Conservation (phyloP, 2,888 invertebrate genomes). For the Agrochola lota region DNA sequence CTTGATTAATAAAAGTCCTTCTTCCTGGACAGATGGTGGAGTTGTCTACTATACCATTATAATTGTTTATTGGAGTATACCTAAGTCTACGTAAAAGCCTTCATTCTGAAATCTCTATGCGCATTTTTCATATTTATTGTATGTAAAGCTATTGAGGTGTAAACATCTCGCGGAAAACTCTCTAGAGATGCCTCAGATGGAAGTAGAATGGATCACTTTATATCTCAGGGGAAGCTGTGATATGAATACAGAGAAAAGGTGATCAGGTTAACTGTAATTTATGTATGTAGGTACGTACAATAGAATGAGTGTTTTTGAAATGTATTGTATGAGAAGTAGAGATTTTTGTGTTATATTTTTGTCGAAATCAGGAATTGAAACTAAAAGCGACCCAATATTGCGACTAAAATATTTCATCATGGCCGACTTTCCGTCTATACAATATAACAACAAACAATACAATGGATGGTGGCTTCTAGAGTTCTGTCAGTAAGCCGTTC, state of each 20-base stretch:
- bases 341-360: background rate
- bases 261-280: constrained; percentile 12
- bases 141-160: background rate
- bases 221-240: constrained; percentile 23
- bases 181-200: constrained; percentile 30
- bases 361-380: background rate
- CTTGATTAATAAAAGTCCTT: background rate
- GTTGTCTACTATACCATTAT: background rate
- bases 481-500: background rate
- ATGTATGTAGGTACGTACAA: background rate
- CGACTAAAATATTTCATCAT: background rate
- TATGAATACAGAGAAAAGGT: constrained; percentile 10
- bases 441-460: background rate
- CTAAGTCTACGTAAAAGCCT: background rate
- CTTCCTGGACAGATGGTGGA: background rate
- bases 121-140: background rate
- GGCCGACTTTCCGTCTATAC: background rate
- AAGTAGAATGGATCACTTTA: constrained; percentile 44
- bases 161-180: constrained; percentile 20
- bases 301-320: background rate
- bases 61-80: background rate
- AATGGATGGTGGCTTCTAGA: background rate
- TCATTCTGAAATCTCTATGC: background rate
- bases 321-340: background rate
- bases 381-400: background rate